Conservation (phyloP, 2,113 vertebrate genomes). For the Cavia porcellus region DNA sequence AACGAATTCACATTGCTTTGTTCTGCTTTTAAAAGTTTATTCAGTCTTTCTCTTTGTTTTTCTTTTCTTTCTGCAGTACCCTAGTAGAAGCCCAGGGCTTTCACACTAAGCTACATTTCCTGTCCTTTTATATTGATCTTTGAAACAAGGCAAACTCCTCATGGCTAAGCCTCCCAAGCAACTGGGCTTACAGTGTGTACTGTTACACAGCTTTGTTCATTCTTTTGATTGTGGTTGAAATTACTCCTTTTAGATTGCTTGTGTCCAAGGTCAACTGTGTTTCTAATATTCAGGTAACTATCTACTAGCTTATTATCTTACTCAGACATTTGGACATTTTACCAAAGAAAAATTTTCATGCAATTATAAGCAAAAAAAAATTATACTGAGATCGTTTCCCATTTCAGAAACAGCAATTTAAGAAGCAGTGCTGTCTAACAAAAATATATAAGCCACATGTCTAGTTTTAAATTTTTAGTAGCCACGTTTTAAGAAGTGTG, state of each 20-base stretch:
- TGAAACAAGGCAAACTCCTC: background rate
- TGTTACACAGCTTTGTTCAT: background rate
- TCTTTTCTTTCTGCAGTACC: background rate
- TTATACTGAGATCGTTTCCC: background rate
- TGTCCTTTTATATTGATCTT: background rate
- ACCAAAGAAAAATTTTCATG: background rate
- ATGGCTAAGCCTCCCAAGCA: background rate
- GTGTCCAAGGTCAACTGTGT: background rate
- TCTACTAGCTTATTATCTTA: background rate
- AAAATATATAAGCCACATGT: background rate
- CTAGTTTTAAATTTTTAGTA: conserved; percentile 8
- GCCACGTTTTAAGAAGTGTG: background rate
- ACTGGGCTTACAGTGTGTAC: background rate
- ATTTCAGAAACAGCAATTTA: background rate
- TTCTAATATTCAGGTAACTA: conserved; percentile 28
- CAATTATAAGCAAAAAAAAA: background rate
- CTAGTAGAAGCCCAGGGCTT: background rate
- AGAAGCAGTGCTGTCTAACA: background rate
- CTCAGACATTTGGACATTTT: background rate
- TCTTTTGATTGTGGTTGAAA: background rate
- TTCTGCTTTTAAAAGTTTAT: background rate
- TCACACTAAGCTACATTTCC: background rate
- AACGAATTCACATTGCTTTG: background rate
- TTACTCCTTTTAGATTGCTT: background rate
- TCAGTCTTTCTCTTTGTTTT: background rate